phyloP scores from a whole-genome alignment of 2,888 invertebrate species.

The Pseudolycoriella hygida region DNA sequence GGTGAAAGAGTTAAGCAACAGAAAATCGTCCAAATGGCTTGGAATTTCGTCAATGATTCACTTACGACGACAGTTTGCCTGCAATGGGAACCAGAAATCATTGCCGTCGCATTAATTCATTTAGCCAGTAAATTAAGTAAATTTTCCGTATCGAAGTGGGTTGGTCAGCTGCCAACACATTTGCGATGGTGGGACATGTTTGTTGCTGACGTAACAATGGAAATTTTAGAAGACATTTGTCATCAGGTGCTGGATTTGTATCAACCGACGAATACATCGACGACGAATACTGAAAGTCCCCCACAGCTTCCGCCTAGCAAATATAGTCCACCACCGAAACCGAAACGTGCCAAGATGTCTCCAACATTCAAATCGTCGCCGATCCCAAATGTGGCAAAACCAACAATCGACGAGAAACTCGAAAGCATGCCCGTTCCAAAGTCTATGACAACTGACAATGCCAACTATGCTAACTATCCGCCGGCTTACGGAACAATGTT shows the following conservation, averaged over 20 bases:
- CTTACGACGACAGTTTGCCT: slow-evolving; percentile 89
- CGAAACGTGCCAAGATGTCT: slow-evolving; percentile 10
- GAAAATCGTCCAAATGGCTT: slow-evolving; percentile 98
- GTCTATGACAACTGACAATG: slow-evolving; percentile 10
- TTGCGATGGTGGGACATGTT: slow-evolving; percentile 97
- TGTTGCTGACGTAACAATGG: slow-evolving; percentile 86
- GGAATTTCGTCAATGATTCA: slow-evolving; percentile 99
- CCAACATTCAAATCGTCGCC: slow-evolving; percentile 8
- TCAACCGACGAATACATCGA: slow-evolving; percentile 38
- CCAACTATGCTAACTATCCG: slow-evolving; percentile 24
- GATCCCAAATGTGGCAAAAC: not conserved
- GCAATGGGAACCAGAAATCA: slow-evolving; percentile 98
- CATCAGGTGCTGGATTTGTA: slow-evolving; percentile 90
- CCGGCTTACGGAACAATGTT: slow-evolving; percentile 31
- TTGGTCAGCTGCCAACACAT: slow-evolving; percentile 56
- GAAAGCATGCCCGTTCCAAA: slow-evolving; percentile 2
- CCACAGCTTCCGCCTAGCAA: slow-evolving; percentile 33
- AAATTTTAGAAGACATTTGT: slow-evolving; percentile 90
- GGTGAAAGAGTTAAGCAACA: slow-evolving; percentile 86
- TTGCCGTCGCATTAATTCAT: slow-evolving; percentile 93
- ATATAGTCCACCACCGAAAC: slow-evolving; percentile 16
- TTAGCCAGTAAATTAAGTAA: slow-evolving; percentile 90
- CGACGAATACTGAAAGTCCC: slow-evolving; percentile 46
- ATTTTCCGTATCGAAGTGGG: slow-evolving; percentile 89
- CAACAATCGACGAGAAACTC: not conserved